A percentile compares a stretch with the other conserved stretches of the same genome.
phyloP scores from a whole-genome alignment of 2,797 vertebrate genomes.

The Morelia viridis region DNA sequence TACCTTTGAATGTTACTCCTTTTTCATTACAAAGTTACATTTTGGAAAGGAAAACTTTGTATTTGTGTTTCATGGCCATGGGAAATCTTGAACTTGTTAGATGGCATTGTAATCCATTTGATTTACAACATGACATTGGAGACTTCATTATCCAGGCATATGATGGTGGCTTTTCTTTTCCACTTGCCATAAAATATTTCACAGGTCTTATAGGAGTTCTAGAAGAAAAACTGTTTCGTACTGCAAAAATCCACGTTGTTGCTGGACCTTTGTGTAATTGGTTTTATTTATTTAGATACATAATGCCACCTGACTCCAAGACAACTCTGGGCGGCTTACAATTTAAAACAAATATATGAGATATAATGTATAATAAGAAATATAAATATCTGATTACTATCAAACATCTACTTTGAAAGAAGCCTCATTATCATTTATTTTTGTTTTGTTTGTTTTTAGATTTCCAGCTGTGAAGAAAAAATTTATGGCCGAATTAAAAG shows the following conservation, averaged over 20 bases:
- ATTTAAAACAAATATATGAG: not conserved
- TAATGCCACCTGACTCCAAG: not conserved
- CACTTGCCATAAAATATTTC: not conserved
- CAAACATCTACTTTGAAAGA: not conserved
- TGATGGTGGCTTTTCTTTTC: not conserved
- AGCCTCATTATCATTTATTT: not conserved
- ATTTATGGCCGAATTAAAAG: slow-evolving; percentile 96
- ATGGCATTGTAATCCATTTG: not conserved
- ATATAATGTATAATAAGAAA: not conserved
- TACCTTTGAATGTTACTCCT: not conserved
- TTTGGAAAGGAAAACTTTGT: not conserved
- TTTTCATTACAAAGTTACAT: not conserved
- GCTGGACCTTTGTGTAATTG: not conserved
- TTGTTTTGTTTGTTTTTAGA: slow-evolving; percentile 71
- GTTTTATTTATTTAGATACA: not conserved
- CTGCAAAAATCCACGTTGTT: not conserved
- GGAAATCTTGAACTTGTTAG: not conserved
- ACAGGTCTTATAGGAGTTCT: not conserved
- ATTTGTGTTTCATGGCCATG: not conserved
- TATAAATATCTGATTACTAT: not conserved
- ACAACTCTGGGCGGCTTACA: not conserved
- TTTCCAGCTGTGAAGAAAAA: slow-evolving; percentile 98
- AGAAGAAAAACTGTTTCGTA: not conserved
- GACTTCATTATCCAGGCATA: not conserved
- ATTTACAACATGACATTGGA: not conserved